Percentiles rank a stretch among this genome's conserved stretches.
These are phyloP conservation scores for Hemithea aestivaria DNA, from an alignment of 2,888 invertebrate genomes.

Conservation along the genomic window DNA sequence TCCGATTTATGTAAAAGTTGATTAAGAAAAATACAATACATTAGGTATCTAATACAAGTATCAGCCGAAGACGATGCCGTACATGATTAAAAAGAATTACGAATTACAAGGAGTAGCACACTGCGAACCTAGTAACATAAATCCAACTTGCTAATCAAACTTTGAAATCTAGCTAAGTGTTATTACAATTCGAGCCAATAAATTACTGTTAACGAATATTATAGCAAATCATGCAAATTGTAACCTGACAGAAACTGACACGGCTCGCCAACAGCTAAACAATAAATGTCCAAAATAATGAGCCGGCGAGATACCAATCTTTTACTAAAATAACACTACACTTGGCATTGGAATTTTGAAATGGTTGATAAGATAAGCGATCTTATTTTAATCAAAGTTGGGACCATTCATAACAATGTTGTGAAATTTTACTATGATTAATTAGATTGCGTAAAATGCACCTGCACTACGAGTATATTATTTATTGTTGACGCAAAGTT, in stretches of 20 bases:
- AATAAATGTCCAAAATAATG: constrained; percentile 8
- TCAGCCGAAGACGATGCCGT: too few species aligned
- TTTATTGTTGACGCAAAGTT: constrained; percentile 12
- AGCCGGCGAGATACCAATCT: constrained; percentile 6
- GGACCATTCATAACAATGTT: constrained; percentile 7
- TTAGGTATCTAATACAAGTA: too few species aligned
- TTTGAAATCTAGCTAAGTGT: too few species aligned
- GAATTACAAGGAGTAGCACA: too few species aligned
- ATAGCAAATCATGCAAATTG: constrained; percentile 11
- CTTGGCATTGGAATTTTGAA: constrained; percentile 38
- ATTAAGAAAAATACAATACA: too few species aligned
- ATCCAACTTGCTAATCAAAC: too few species aligned
- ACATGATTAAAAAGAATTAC: too few species aligned
- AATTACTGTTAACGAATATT: too few species aligned
- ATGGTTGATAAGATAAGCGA: constrained; percentile 34
- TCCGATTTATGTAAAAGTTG: too few species aligned
- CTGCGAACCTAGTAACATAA: too few species aligned
- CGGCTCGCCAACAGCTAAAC: constrained; percentile 6
- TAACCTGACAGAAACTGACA: constrained; percentile 7
- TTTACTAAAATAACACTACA: constrained; percentile 33
- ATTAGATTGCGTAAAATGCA: constrained; percentile 9
- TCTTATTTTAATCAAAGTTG: constrained; percentile 26
- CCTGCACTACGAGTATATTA: not conserved
- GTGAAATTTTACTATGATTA: constrained; percentile 19
- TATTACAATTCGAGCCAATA: too few species aligned